phyloP scores from a whole-genome alignment of 1,140 invertebrate genomes.

The Calliphora vicina region DNA sequence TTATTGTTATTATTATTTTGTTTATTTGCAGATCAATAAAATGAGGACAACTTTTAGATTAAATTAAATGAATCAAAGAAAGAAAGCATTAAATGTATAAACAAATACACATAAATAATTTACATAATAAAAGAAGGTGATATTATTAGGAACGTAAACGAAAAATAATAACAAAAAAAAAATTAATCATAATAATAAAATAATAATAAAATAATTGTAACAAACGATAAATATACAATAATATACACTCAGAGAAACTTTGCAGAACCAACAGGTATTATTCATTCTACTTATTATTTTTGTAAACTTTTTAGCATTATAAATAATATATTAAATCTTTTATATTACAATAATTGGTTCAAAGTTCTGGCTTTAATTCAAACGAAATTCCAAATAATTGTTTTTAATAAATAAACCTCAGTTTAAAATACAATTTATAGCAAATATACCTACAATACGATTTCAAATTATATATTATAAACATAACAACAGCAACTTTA shows the following conservation, averaged over 20 bases:
- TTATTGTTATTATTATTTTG: constrained; percentile 21
- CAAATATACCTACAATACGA: neutral
- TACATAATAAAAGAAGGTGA: constrained; percentile 29
- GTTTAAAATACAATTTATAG: neutral
- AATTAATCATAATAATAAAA: constrained; percentile 14
- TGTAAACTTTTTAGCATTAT: neutral
- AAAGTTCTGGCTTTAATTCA: no score
- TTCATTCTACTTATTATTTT: no score
- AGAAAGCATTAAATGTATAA: constrained; percentile 3
- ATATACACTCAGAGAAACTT: constrained; percentile 52
- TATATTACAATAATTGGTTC: neutral
- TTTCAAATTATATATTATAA: neutral
- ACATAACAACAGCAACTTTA: neutral
- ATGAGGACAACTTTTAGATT: constrained; percentile 29
- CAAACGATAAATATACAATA: constrained; percentile 26
- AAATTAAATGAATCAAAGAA: neutral
- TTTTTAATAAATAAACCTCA: neutral
- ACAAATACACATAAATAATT: constrained; percentile 23
- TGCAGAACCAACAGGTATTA: constrained; percentile 61
- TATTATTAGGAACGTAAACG: neutral
- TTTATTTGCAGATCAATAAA: constrained; percentile 32
- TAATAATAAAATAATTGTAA: neutral
- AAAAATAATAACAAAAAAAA: constrained; percentile 13
- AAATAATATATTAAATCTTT: neutral
- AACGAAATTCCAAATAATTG: neutral